These are phyloP conservation scores for Cydia strobilella DNA, from an alignment of 1,140 invertebrate genomes.

Conservation along the genomic window DNA sequence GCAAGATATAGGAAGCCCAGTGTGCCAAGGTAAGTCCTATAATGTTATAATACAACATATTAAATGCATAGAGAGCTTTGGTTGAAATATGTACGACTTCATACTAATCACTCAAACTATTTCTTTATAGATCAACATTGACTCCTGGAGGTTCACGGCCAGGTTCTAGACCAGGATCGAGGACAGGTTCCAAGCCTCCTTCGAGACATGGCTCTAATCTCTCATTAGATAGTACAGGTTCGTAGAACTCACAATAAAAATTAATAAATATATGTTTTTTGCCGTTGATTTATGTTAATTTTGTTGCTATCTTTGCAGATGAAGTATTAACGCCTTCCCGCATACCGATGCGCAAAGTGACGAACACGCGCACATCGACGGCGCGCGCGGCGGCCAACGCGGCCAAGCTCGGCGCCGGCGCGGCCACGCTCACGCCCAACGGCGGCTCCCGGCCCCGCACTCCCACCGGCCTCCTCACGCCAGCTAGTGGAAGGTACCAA, in stretches of 20 bases:
- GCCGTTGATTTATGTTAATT: neutral
- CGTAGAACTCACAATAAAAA: slow-evolving; percentile 36
- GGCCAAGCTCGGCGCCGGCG: slow-evolving; percentile 72
- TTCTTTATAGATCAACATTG: slow-evolving; percentile 76
- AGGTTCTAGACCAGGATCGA: slow-evolving; percentile 89
- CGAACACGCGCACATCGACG: slow-evolving; percentile 76
- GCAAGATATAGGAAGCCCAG: slow-evolving; percentile 83
- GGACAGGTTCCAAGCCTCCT: slow-evolving; percentile 92
- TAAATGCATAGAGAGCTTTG: neutral
- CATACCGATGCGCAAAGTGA: slow-evolving; percentile 85
- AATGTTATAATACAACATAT: neutral
- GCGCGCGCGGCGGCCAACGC: slow-evolving; percentile 80
- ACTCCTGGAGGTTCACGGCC: slow-evolving; percentile 88
- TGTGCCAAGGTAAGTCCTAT: slow-evolving; percentile 72
- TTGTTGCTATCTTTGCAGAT: slow-evolving; percentile 73
- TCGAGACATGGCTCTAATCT: slow-evolving; percentile 96
- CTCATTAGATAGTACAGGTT: slow-evolving; percentile 93
- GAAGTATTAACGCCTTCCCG: slow-evolving; percentile 85
- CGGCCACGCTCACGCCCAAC: slow-evolving; percentile 76
- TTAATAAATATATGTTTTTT: neutral
- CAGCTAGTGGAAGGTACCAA: slow-evolving; percentile 84
- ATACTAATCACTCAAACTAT: neutral
- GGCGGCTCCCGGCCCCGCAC: slow-evolving; percentile 85
- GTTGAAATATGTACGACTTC: neutral
- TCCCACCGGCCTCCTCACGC: slow-evolving; percentile 86